phyloP scores from a whole-genome alignment of 2,113 vertebrate genomes.

The Desmodus rotundus region DNA sequence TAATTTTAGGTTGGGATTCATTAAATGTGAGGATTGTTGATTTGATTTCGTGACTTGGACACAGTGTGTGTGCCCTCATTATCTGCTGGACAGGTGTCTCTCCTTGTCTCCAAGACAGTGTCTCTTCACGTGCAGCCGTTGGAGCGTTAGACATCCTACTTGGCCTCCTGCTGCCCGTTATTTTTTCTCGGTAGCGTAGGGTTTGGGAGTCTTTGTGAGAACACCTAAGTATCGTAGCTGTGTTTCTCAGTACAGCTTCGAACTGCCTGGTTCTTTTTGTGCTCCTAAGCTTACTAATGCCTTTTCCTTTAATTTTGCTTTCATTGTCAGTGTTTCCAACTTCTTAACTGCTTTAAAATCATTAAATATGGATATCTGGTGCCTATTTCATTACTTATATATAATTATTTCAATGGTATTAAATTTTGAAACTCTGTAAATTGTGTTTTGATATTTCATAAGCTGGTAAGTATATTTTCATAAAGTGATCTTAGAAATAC shows the following conservation, averaged over 20 bases:
- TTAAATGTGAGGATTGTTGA: constrained; percentile 23
- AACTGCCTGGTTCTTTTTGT: neutral
- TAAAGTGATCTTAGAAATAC: neutral
- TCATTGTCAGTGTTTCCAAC: constrained; percentile 4
- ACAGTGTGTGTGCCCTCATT: neutral
- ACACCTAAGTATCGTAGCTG: neutral
- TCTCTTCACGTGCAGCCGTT: neutral
- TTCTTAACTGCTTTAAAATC: constrained; percentile 47
- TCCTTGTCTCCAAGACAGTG: neutral
- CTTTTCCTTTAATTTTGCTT: constrained; percentile 29
- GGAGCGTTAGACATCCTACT: neutral
- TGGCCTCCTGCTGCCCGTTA: neutral
- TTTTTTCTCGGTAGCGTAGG: neutral
- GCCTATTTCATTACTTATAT: neutral
- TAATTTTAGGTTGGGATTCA: constrained; percentile 28
- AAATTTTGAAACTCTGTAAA: constrained; percentile 38
- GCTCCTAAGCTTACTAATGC: constrained; percentile 14
- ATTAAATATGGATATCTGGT: neutral
- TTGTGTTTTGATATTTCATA: constrained; percentile 17
- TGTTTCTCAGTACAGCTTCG: constrained; percentile 5
- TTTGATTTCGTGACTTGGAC: neutral
- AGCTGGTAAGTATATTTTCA: neutral
- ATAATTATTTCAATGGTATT: neutral
- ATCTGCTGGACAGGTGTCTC: neutral
- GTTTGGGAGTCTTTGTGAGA: constrained; percentile 16